Evolutionary conservation across 92 coral and sea anemone species (phyloP), one percentile per base, ranked within the genome.

Genomic region (Porites rus): DNA sequence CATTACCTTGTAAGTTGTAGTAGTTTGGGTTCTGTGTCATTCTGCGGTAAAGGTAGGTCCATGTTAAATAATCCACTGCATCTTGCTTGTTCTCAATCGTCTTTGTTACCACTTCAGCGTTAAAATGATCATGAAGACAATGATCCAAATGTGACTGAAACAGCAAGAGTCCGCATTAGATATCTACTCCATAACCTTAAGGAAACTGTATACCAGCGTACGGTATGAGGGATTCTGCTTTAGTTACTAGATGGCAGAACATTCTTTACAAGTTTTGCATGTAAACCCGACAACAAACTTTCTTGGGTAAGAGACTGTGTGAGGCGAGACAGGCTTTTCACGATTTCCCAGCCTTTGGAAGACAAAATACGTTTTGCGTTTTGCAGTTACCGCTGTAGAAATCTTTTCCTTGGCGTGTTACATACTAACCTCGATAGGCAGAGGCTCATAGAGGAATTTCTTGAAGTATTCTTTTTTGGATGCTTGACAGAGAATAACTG

Each of bases 11-110:
- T 73, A 96, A 86, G 82, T 96, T 96, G 91, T 96, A 96, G 84
- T 96, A 96, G 88, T 96, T 96, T 2, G 99, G 99, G 60, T 96
- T 96, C 70, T 94, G 99, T n/a, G 99, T 96, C 99, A 96, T 96
- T 75, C 99, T 84, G 66, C 99, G 98, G 78, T 96, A 96, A 71
- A 96, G 86, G 72, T 86, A 96, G 1, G 99, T 96, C 99, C 99
- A 96, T 6, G 99, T 96, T 8, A 96, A 85, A 88, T 96, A 96
- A 64, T 96, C 99, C 66, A 96, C 99, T 10, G 99, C 99, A 78
- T 96, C 99, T 62, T 96, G 99, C 71, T 96, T 96, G 95, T 96
- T 96, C 76, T 95, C 99, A 53, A 96, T 83, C 18, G 99, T 96
- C 93, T 96, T 96, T 72, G 98, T 96, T 62, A 95, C 99, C 71